A percentile compares a stretch with the other conserved stretches of the same genome.
Conservation (phyloP, 2,113 vertebrate genomes). For the Oreochromis spilurus region DNA sequence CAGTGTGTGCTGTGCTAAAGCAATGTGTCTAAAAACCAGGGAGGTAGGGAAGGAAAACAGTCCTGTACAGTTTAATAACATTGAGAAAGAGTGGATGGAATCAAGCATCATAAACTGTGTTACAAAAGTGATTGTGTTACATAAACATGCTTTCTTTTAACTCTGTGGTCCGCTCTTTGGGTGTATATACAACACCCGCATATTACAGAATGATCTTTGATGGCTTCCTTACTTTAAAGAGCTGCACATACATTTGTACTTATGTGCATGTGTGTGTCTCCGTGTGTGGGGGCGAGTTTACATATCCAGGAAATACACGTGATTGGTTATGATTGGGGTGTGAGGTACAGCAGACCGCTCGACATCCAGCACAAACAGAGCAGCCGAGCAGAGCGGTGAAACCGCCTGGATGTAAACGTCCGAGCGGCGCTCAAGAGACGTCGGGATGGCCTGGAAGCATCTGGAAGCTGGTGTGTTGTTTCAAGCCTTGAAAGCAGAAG, state of each 20-base stretch:
- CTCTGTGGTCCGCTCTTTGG: conserved; percentile 1
- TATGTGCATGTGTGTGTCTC: background rate
- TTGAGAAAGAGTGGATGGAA: conserved; percentile 47
- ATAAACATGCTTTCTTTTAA: conserved; percentile 38
- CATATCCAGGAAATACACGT: conserved; percentile 55
- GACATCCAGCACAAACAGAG: conserved; percentile 55
- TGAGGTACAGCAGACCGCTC: conserved; percentile 40
- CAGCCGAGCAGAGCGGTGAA: background rate
- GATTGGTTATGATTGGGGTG: conserved; percentile 47
- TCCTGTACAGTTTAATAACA: conserved; percentile 55
- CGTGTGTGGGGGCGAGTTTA: conserved; percentile 36
- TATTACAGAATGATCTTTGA: conserved; percentile 28
- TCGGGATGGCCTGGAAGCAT: conserved; percentile 37
- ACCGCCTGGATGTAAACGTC: conserved; percentile 25
- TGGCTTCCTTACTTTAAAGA: conserved; percentile 13
- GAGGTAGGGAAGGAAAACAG: conserved; percentile 51
- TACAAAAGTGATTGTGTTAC: conserved; percentile 46
- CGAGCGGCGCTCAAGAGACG: conserved; percentile 1
- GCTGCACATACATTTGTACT: background rate
- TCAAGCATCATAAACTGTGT: conserved; percentile 43
- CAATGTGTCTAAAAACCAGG: conserved; percentile 46
- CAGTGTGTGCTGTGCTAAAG: conserved; percentile 47
- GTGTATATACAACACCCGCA: conserved; percentile 23
- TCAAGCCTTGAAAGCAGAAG: conserved; percentile 39
- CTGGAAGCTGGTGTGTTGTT: conserved; percentile 63